phyloP scores from a whole-genome alignment of 2,113 vertebrate species.

The Bos indicus region DNA sequence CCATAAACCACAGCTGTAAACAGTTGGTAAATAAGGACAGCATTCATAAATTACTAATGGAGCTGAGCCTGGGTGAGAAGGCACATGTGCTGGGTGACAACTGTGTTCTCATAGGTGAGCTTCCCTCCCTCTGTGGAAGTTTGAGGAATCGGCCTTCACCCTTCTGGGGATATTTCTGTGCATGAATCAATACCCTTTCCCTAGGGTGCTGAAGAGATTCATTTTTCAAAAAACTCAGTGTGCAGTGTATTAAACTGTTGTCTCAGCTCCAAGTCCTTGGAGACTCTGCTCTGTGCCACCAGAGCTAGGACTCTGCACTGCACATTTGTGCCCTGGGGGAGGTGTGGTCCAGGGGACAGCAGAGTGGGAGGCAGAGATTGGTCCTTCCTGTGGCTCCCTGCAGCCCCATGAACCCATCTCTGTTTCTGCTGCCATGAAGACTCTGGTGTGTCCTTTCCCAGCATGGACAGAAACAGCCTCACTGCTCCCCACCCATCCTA shows the following conservation, averaged over 20 bases:
- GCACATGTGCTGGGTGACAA: accelerated
- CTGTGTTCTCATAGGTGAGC: neutral
- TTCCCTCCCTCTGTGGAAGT: neutral
- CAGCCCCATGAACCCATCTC: accelerated
- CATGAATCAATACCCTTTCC: neutral
- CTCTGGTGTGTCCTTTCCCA: neutral
- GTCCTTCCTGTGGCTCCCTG: neutral
- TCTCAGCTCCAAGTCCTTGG: neutral
- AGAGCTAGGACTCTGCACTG: neutral
- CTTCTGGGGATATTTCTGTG: neutral
- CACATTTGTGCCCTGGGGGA: neutral
- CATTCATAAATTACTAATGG: neutral
- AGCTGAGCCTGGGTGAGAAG: neutral
- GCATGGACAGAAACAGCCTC: too few species aligned
- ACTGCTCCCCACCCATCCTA: accelerated
- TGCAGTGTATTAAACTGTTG: neutral
- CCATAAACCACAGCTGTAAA: neutral
- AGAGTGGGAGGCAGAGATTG: neutral
- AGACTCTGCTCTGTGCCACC: neutral
- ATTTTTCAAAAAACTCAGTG: neutral
- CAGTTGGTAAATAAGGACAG: neutral
- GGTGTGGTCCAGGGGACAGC: accelerated
- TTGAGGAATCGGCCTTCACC: neutral
- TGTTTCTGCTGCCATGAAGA: neutral
- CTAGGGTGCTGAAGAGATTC: neutral